Evolutionary conservation across 2,113 vertebrate genomes (phyloP).

Genomic region (Bolborhynchus lineola): DNA sequence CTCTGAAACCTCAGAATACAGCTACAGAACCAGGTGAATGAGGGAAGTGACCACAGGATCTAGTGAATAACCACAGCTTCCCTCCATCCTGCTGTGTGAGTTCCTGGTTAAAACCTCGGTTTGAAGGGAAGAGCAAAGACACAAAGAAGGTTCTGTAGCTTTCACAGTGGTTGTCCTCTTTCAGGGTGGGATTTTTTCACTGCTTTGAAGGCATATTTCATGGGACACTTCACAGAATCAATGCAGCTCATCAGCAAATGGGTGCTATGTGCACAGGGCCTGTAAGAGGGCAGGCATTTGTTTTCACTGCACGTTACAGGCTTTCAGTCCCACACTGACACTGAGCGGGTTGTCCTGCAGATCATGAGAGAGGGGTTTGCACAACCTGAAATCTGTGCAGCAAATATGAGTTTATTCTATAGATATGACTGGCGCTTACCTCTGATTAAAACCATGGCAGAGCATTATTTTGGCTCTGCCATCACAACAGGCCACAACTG

Average conservation of each 20-base stretch:
- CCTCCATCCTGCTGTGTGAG: conserved; percentile 72
- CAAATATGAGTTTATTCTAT: neutral
- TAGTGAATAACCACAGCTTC: neutral
- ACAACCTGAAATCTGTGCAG: conserved; percentile 23
- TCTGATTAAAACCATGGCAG: neutral
- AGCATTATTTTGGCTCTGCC: neutral
- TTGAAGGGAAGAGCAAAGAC: conserved; percentile 72
- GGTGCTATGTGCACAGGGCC: conserved; percentile 74
- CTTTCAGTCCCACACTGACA: conserved; percentile 72
- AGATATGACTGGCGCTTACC: neutral
- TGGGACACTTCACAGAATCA: conserved; percentile 85
- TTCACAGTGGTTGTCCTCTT: conserved; percentile 83
- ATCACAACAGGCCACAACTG: neutral
- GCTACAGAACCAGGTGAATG: neutral
- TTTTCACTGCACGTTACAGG: conserved; percentile 65
- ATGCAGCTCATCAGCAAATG: conserved; percentile 79
- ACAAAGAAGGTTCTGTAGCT: conserved; percentile 86
- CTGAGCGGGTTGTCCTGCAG: conserved; percentile 66
- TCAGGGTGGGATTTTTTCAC: conserved; percentile 66
- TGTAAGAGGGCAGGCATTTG: conserved; percentile 66
- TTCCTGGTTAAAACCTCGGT: conserved; percentile 65
- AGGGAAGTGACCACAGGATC: neutral
- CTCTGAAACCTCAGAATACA: neutral
- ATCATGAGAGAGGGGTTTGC: conserved; percentile 42
- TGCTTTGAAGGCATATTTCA: conserved; percentile 83